These are phyloP conservation scores for Eufriesea mexicana DNA, from an alignment of 1,140 invertebrate species.

Conservation along the genomic window DNA sequence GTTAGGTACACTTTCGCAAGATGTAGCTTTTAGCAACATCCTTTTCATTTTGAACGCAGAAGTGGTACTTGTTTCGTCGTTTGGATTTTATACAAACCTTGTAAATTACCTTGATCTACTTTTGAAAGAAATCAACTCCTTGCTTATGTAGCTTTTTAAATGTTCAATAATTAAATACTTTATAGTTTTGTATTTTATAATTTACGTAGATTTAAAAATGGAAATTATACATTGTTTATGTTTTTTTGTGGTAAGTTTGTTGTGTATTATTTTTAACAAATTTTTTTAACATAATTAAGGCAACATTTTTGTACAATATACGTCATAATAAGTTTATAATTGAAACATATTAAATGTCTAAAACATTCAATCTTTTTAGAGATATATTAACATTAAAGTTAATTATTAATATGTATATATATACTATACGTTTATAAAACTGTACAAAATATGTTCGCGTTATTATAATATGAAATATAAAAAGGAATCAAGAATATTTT, in stretches of 20 bases:
- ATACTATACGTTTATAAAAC: neutral
- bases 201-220: neutral
- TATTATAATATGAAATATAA: neutral
- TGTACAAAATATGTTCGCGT: neutral
- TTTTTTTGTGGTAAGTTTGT: neutral
- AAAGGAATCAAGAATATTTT: neutral
- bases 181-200: neutral
- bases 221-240: neutral
- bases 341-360: neutral
- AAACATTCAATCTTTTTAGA: neutral
- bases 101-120: conserved; percentile 27
- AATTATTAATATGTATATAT: neutral
- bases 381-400: neutral
- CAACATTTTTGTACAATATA: no score
- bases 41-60: neutral
- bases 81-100: neutral
- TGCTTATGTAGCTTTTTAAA: neutral
- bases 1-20: neutral
- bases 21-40: neutral
- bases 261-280: neutral
- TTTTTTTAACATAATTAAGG: no score
- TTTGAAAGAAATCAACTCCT: neutral
- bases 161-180: no score
- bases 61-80: no score
- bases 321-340: neutral